Evolutionary conservation across 2,797 vertebrate genomes (phyloP), one percentile per base, ranked within the genome.

Genomic region (Periparus ater): DNA sequence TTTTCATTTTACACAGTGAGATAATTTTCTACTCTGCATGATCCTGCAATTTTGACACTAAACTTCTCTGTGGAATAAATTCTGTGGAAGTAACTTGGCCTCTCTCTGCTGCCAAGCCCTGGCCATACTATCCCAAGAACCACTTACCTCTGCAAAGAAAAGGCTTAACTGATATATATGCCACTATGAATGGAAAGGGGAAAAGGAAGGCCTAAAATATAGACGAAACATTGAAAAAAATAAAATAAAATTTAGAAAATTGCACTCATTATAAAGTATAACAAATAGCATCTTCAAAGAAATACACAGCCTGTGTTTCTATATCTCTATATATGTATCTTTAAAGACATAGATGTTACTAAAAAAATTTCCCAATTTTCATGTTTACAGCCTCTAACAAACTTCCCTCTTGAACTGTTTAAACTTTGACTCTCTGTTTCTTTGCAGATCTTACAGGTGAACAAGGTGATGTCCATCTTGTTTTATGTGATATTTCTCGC

Each of bases 391-490:
- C 11, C 29, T 54, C 32, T 57, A 54, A 34, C 29, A 85, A 85
- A 16, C 21, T 22, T 76, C 9, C 34, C 6, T 48, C 32, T 63
- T 60, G 51, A 55, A 61, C 23, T 73, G 7, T 2, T 38, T 82
- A 90, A 70, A 55, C 54, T 7, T 17, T 95, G 87, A 91, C 58
- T 95, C 67, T 97, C 40, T 91, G 27, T 92, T 98, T 93, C 96
- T 96, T 96, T 96, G 25, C 97, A 99, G 99, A 97, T 99, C 98
- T 99, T 99, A 99, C 99, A 99, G 99, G 99, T 99, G 99, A 99
- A 99, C 99, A 99, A 99, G 99, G 99, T 99, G 98, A 99, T 99
- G 99, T 99, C 99, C 98, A 99, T 99, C 98, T 98, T 99, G 98
- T 98, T 99, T 98, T 99, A 99, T 98, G 98, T 99, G 98, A 99